A percentile compares a stretch with the other conserved stretches of the same genome.
These are phyloP conservation scores for Oreochromis aureus DNA, from an alignment of 2,113 vertebrate species.

Conservation along the genomic window DNA sequence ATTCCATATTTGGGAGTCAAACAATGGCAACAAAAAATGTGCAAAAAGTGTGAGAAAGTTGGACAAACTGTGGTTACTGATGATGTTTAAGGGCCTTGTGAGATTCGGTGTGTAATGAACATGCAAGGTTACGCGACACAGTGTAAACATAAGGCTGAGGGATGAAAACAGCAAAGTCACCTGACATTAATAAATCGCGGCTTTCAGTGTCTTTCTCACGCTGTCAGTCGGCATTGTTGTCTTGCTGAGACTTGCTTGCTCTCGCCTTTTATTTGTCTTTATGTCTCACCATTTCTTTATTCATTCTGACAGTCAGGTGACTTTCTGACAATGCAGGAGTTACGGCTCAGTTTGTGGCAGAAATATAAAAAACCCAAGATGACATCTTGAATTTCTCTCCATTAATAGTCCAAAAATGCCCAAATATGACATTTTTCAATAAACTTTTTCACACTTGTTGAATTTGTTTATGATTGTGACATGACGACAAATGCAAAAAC, in stretches of 20 bases:
- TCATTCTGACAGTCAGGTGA: neutral
- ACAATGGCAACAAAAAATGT: neutral
- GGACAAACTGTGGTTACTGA: neutral
- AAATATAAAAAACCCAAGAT: neutral
- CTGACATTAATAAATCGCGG: neutral
- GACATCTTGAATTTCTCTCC: neutral
- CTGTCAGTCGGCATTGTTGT: neutral
- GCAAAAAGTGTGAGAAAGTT: conserved; percentile 29
- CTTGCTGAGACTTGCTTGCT: neutral
- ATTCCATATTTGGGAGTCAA: neutral
- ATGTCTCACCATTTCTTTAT: neutral
- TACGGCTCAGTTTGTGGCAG: neutral
- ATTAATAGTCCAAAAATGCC: neutral
- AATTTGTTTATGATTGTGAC: neutral
- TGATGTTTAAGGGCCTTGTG: neutral
- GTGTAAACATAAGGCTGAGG: conserved; percentile 39
- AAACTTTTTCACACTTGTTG: neutral
- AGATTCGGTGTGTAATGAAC: neutral
- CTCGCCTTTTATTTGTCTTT: neutral
- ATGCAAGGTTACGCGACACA: conserved; percentile 19
- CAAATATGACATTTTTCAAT: neutral
- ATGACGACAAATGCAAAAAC: neutral
- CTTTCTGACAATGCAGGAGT: neutral
- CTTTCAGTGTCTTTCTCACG: conserved; percentile 43
- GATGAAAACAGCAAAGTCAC: conserved; percentile 20